phyloP scores from a whole-genome alignment of 2,888 invertebrate genomes.

The Abscondita cerata region DNA sequence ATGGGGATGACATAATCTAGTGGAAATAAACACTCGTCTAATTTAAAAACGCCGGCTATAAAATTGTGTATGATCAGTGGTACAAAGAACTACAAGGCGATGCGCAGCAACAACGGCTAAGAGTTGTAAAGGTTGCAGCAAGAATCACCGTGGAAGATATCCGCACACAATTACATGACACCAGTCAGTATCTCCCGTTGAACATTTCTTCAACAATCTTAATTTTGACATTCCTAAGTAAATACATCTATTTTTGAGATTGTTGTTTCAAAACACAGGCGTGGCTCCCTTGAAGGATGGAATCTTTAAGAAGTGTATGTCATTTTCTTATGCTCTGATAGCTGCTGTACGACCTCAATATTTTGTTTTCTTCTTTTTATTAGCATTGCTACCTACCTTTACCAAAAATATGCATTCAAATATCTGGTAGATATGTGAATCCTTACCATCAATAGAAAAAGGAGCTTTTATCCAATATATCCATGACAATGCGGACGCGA shows the following conservation, averaged over 20 bases:
- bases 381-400: slow-evolving; percentile 1
- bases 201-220: slow-evolving; percentile 2
- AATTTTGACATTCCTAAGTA: slow-evolving; percentile 2
- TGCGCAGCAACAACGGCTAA: slow-evolving; percentile 4
- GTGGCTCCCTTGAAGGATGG: slow-evolving; percentile 5
- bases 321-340: slow-evolving; percentile 9
- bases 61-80: background rate
- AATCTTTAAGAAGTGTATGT: slow-evolving; percentile 9
- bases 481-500: too few relatives aligned
- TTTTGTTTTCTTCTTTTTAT: slow-evolving; percentile 3
- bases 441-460: too few relatives aligned
- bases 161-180: background rate
- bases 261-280: slow-evolving; percentile 6
- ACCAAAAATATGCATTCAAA: slow-evolving; percentile 1
- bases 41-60: background rate
- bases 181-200: too few relatives aligned
- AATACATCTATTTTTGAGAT: slow-evolving; percentile 3
- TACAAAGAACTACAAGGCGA: background rate
- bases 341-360: slow-evolving; percentile 2
- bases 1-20: slow-evolving; percentile 1
- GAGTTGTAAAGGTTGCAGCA: background rate
- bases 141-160: slow-evolving; percentile 2
- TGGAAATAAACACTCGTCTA: background rate
- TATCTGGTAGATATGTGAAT: slow-evolving; percentile 6
- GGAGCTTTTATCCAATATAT: too few relatives aligned